These are phyloP conservation scores for Rhopalosiphum maidis DNA, from an alignment of 1,140 invertebrate species.

Conservation along the genomic window DNA sequence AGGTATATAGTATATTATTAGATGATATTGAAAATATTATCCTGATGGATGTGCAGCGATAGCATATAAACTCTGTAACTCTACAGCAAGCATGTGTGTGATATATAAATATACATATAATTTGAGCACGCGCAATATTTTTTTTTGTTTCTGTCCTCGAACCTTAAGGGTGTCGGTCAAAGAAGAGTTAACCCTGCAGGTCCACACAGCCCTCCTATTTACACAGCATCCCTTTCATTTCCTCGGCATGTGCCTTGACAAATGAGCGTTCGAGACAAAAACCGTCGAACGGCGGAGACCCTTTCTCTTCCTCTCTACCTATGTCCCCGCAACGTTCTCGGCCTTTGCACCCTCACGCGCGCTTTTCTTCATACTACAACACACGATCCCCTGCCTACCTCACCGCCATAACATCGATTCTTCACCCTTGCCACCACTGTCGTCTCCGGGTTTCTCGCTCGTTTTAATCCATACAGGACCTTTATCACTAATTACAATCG, in stretches of 20 bases:
- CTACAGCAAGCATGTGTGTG: neutral
- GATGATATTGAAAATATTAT: neutral
- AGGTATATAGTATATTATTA: neutral
- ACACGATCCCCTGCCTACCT: conserved; percentile 13
- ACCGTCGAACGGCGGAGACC: conserved; percentile 48
- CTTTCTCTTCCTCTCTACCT: neutral
- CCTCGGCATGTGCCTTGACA: conserved; percentile 47
- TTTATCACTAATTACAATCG: conserved; percentile 57
- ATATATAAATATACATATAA: neutral
- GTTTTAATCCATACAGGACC: conserved; percentile 57
- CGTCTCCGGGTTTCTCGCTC: neutral
- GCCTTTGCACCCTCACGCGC: conserved; percentile 13
- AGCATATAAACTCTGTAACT: conserved; percentile 1
- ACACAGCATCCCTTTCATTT: conserved; percentile 28
- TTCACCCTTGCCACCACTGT: no score
- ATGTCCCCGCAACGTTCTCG: neutral
- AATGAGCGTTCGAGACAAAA: conserved; percentile 58
- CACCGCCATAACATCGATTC: neutral
- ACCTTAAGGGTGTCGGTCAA: conserved; percentile 58
- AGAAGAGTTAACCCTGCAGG: conserved; percentile 51
- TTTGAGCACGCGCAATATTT: neutral
- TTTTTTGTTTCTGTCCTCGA: conserved; percentile 49
- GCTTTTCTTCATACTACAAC: conserved; percentile 51
- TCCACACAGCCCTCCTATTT: neutral
- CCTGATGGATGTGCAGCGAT: neutral